Evolutionary conservation across 2,113 vertebrate genomes (phyloP).

Genomic region (Labeo rohita): DNA sequence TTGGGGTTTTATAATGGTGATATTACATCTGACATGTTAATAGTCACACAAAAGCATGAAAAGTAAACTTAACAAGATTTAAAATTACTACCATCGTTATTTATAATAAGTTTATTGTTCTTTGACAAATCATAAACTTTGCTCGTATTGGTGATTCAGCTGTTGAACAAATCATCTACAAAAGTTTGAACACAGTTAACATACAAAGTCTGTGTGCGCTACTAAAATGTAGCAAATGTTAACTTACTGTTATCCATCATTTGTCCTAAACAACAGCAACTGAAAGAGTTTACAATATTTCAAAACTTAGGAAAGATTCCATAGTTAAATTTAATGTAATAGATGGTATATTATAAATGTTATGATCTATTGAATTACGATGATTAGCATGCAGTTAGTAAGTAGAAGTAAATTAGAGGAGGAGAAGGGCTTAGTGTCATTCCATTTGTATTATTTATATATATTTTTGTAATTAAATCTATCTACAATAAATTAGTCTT

Average conservation of each 20-base stretch:
- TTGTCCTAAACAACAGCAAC: constrained; percentile 10
- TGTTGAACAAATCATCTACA: constrained; percentile 61
- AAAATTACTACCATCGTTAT: constrained; percentile 46
- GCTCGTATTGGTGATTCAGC: constrained; percentile 57
- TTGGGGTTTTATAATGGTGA: neutral
- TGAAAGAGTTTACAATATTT: neutral
- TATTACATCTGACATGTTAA: neutral
- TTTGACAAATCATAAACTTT: constrained; percentile 71
- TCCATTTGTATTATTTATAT: neutral
- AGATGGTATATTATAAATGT: constrained; percentile 42
- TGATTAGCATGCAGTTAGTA: constrained; percentile 39
- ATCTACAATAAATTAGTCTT: constrained; percentile 39
- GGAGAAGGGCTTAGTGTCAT: neutral
- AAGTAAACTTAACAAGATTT: constrained; percentile 46
- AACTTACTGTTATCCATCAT: neutral
- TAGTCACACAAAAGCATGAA: constrained; percentile 47
- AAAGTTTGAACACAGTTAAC: constrained; percentile 60
- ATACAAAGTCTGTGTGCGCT: constrained; percentile 71
- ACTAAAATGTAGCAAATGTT: constrained; percentile 60
- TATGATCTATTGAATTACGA: constrained; percentile 1
- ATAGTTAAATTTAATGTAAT: constrained; percentile 49
- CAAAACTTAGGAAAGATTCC: neutral
- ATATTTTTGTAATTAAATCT: neutral
- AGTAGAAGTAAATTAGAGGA: constrained; percentile 18
- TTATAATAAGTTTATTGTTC: constrained; percentile 21